A percentile compares a stretch with the other conserved stretches of the same genome.
These are phyloP conservation scores for Eudyptes chrysolophus DNA, from an alignment of 2,113 vertebrate genomes.

Conservation along the genomic window DNA sequence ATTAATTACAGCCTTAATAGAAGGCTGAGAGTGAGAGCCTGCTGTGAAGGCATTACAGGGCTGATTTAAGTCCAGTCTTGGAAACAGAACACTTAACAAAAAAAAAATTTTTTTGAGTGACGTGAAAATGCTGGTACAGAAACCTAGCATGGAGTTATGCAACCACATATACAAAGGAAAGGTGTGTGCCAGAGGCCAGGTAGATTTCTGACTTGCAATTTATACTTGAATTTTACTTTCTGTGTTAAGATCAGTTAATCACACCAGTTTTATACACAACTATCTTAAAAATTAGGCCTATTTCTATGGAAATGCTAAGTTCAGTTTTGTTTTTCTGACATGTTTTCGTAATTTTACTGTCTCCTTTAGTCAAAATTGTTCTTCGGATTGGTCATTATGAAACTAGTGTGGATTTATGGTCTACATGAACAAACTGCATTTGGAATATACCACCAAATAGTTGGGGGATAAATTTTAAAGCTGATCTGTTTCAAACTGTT, in stretches of 20 bases:
- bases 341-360: not conserved
- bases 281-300: not conserved
- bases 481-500: not conserved
- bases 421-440: not conserved
- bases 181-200: not conserved
- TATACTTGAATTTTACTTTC: not conserved
- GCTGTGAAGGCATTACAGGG: conserved; percentile 20
- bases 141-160: not conserved
- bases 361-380: not conserved
- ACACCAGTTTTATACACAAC: not conserved
- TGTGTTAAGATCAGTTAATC: not conserved
- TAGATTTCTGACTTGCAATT: not conserved
- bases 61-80: conserved; percentile 27
- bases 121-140: not conserved
- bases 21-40: not conserved
- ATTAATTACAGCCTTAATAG: conserved; percentile 61
- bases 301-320: not conserved
- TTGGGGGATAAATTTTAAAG: not conserved
- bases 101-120: not conserved
- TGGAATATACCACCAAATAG: not conserved
- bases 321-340: not conserved
- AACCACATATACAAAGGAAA: not conserved
- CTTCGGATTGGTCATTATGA: not conserved
- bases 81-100: not conserved
- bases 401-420: not conserved